Evolutionary conservation across 2,888 invertebrate species (phyloP), one percentile per base, ranked within the genome.

Genomic region (Sthenelais limicola): DNA sequence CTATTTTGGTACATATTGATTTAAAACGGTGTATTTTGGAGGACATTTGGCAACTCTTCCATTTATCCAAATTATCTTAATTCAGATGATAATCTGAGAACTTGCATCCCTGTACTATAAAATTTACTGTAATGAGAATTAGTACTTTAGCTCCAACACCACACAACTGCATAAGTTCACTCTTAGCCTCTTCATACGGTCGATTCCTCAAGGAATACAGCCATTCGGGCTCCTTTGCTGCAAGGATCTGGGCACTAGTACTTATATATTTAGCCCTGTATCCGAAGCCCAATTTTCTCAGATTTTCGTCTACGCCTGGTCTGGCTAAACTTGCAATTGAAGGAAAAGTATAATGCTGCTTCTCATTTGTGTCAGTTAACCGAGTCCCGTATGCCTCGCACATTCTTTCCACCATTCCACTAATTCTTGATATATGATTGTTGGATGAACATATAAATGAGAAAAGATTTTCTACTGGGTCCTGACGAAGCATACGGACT

Each of bases 371-470:
- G 76, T 90, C 88, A 77, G 92, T 92, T 77, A 97, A 92, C 87
- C 91, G 90, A 66, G 91, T 88, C 5, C 98, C 98, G 89, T 94
- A 98, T 71, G 92, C 89, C 3, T 84, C 85, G 82, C 96, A 95
- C 75, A 99, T 86, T 85, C 94, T 95, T 84, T 97, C 94, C 21
- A 98, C 94, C 95, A 98, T 94, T 54, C 91, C 90, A 26, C 94
- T 93, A 83, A 98, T 98, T 81, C 97, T 78, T 76, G 92, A 90
- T 80, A 98, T 97, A 85, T 98, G 93, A 88, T 99, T 99, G 87
- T 98, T 98, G 74, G 97, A 95, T 70, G 98, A 98, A 87, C 98
- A 98, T 81, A 98, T 97, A 86, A 98, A 98, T 12, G 96, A 93
- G 85, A 99, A 94, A 15, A 98, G 89, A 89, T 95, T 97, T 88